Conservation (phyloP, 2,113 vertebrate species). For the Colossoma macropomum region DNA sequence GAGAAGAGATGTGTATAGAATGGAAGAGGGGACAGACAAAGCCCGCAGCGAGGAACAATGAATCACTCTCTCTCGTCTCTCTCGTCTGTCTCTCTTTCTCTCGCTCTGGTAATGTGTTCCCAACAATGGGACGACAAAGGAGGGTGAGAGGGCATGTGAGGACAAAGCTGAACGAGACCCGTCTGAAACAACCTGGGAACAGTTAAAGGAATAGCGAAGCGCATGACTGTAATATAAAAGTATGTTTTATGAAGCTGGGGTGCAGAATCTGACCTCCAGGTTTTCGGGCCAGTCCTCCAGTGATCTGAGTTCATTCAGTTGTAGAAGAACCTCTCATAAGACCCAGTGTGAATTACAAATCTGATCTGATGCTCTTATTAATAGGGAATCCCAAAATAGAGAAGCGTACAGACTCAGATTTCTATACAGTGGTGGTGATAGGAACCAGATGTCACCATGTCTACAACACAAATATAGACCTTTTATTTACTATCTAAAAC, state of each 20-base stretch:
- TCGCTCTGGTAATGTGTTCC: background rate
- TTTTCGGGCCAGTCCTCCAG: too few relatives aligned
- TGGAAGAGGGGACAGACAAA: constrained; percentile 15
- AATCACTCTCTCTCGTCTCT: background rate
- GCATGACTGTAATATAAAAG: background rate
- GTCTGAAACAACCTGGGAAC: background rate
- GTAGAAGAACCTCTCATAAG: too few relatives aligned
- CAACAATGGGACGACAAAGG: background rate
- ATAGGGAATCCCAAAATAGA: too few relatives aligned
- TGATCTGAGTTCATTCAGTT: too few relatives aligned
- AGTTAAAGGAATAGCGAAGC: background rate
- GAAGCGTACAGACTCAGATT: too few relatives aligned
- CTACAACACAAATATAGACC: too few relatives aligned
- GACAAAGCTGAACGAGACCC: background rate
- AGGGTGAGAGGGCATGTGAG: background rate
- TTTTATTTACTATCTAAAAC: too few relatives aligned
- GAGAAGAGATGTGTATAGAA: constrained; percentile 13
- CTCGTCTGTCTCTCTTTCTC: background rate
- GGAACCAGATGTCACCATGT: too few relatives aligned
- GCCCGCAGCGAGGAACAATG: background rate
- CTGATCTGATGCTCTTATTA: too few relatives aligned
- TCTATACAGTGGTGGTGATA: too few relatives aligned
- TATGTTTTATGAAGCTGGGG: background rate
- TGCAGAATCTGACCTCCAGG: background rate
- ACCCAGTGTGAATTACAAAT: too few relatives aligned